A percentile compares a stretch with the other conserved stretches of the same genome.
Evolutionary conservation across 1,140 invertebrate species (phyloP).

Genomic region (Cotesia chilonis): DNA sequence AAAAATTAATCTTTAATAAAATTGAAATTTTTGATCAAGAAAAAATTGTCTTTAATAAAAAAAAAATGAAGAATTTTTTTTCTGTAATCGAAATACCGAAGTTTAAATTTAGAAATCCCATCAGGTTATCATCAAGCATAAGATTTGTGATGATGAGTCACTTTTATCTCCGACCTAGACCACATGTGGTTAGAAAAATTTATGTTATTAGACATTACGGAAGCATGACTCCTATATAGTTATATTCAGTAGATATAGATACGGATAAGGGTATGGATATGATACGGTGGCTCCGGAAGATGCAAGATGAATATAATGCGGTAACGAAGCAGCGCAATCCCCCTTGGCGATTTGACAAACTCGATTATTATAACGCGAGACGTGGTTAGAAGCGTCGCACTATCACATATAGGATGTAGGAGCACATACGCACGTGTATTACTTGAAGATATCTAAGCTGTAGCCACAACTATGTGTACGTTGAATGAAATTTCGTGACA

Average conservation of each 20-base stretch:
- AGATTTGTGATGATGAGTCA: no score
- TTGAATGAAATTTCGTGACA: slow-evolving; percentile 17
- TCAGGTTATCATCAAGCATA: no score
- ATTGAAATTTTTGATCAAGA: no score
- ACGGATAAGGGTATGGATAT: neutral
- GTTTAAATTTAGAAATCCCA: no score
- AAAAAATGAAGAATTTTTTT: no score
- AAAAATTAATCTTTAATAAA: no score
- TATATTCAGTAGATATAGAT: neutral
- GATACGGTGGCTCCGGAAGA: neutral
- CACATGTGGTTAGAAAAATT: no score
- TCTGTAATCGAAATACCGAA: no score
- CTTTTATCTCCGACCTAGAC: no score
- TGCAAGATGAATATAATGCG: neutral
- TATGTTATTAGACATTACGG: no score
- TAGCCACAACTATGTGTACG: neutral
- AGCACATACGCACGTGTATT: slow-evolving; percentile 5
- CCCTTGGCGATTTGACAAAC: slow-evolving; percentile 34
- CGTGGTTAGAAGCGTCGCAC: slow-evolving; percentile 24
- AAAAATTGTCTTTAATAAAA: no score
- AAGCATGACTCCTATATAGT: no score
- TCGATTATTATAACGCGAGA: slow-evolving; percentile 30
- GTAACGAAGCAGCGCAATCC: slow-evolving; percentile 28
- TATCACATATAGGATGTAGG: neutral
- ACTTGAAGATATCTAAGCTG: neutral